Evolutionary conservation across 2,113 vertebrate genomes (phyloP).

Genomic region (Pholis gunnellus): DNA sequence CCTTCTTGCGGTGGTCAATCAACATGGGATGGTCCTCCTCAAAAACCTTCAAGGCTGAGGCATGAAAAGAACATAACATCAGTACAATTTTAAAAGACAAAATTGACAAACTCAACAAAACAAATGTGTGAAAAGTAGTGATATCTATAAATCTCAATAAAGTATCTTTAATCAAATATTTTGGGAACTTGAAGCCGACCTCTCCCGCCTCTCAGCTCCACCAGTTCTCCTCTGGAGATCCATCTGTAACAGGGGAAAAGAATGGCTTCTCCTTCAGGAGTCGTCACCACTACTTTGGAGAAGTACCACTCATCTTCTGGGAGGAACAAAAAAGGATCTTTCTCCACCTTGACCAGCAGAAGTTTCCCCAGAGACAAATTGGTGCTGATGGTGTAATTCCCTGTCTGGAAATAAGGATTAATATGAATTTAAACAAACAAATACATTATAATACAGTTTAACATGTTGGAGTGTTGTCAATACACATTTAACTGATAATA

Average conservation of each 20-base stretch:
- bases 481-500: neutral
- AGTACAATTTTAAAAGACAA: neutral
- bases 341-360: constrained; percentile 77
- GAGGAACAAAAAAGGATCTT: constrained; percentile 43
- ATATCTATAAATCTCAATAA: neutral
- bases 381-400: neutral
- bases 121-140: neutral
- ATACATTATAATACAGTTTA: neutral
- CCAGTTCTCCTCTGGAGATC: constrained; percentile 67
- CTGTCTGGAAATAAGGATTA: neutral
- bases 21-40: constrained; percentile 68
- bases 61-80: neutral
- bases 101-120: neutral
- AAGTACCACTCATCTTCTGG: constrained; percentile 82
- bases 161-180: neutral
- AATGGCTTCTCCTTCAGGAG: constrained; percentile 60
- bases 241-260: constrained; percentile 82
- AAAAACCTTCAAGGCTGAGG: constrained; percentile 59
- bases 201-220: constrained; percentile 76
- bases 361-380: constrained; percentile 65
- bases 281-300: constrained; percentile 69
- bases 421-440: neutral
- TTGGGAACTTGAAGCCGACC: constrained; percentile 51
- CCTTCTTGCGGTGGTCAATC: constrained; percentile 57
- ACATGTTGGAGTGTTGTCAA: neutral